These are phyloP conservation scores for Muscicapa striata DNA, from an alignment of 2,797 vertebrate genomes.

Conservation along the genomic window DNA sequence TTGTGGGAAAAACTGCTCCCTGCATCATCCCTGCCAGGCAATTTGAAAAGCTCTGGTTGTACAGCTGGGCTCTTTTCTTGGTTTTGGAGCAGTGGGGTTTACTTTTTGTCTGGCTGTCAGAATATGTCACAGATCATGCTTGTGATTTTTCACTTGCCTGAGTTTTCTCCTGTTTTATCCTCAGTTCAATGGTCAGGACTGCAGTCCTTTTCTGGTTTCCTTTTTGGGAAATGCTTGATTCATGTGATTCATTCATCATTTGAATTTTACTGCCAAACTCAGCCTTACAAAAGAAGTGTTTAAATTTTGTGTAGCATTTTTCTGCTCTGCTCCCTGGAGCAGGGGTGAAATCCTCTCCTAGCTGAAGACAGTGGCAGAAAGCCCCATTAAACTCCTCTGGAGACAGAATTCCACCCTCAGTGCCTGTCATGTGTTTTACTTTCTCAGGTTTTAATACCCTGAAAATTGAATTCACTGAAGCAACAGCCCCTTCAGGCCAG, in stretches of 20 bases:
- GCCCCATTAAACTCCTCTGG: not conserved
- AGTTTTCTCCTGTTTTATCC: not conserved
- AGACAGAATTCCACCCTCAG: not conserved
- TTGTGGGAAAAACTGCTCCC: not conserved
- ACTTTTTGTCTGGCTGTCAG: not conserved
- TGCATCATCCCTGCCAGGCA: not conserved
- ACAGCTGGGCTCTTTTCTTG: not conserved
- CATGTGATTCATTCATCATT: not conserved
- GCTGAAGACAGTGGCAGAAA: not conserved
- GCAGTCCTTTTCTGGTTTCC: not conserved
- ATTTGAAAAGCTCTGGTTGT: not conserved
- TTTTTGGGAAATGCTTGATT: not conserved
- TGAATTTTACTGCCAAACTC: not conserved
- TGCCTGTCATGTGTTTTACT: slow-evolving; percentile 10
- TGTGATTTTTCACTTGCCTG: slow-evolving; percentile 48
- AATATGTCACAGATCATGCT: not conserved
- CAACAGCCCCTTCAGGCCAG: not conserved
- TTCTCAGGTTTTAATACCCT: slow-evolving; percentile 15
- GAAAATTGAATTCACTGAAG: slow-evolving; percentile 51
- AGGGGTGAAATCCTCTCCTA: not conserved
- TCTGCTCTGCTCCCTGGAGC: not conserved
- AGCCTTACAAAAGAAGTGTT: not conserved
- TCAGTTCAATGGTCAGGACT: not conserved
- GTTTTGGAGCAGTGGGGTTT: not conserved
- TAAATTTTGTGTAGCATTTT: not conserved